A percentile compares a stretch with the other conserved stretches of the same genome.
These are phyloP conservation scores for Ptilodon capucinus DNA, from an alignment of 2,888 invertebrate genomes.

Conservation along the genomic window DNA sequence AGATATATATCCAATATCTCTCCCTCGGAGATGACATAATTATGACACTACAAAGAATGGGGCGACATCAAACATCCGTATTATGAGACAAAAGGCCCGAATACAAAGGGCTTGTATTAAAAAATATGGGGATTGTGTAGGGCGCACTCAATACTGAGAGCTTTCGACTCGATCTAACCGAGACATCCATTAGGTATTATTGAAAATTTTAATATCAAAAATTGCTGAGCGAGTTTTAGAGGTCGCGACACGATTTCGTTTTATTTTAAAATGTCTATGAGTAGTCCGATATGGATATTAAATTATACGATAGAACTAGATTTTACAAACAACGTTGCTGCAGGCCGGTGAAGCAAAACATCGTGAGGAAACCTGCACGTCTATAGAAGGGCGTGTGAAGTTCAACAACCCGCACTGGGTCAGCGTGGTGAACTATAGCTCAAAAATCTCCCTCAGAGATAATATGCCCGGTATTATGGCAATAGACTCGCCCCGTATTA, in stretches of 20 bases:
- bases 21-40: constrained; percentile 55
- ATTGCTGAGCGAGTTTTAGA: constrained; percentile 56
- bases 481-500: no score
- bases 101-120: constrained; percentile 65
- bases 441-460: no score
- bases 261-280: not conserved
- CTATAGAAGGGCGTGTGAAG: no score
- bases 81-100: constrained; percentile 62
- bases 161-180: constrained; percentile 57
- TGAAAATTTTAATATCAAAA: constrained; percentile 83
- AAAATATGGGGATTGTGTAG: constrained; percentile 53
- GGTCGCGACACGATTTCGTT: constrained; percentile 31
- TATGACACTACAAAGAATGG: constrained; percentile 60
- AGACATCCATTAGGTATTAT: constrained; percentile 82
- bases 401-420: no score
- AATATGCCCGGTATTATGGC: no score
- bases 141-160: constrained; percentile 68
- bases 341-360: no score
- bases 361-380: no score
- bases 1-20: constrained; percentile 15
- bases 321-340: no score
- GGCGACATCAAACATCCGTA: constrained; percentile 60
- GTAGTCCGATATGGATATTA: no score
- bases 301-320: no score
- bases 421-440: no score